Conservation (phyloP, 2,888 invertebrate species). For the Desoria tigrina region DNA sequence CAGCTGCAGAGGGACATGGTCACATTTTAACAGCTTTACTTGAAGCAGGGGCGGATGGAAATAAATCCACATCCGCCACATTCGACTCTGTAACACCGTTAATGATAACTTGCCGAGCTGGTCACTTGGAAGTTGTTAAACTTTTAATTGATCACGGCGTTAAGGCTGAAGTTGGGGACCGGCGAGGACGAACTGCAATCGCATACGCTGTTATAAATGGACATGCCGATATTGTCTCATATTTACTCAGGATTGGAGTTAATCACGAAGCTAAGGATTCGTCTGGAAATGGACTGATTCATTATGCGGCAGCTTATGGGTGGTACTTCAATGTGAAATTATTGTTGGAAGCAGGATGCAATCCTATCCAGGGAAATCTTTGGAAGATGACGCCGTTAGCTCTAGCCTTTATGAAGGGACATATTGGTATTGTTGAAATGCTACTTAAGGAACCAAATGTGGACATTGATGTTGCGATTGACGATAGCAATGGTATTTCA, state of each 20-base stretch:
- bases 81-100: slow-evolving; percentile 58
- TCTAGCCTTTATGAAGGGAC: slow-evolving; percentile 60
- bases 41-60: slow-evolving; percentile 57
- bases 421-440: slow-evolving; percentile 59
- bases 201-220: slow-evolving; percentile 62
- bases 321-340: slow-evolving; percentile 60
- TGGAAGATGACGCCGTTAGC: slow-evolving; percentile 61
- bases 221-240: slow-evolving; percentile 59
- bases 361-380: slow-evolving; percentile 57
- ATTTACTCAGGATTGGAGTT: slow-evolving; percentile 58
- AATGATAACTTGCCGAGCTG: slow-evolving; percentile 59
- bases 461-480: slow-evolving; percentile 49
- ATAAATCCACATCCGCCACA: slow-evolving; percentile 57
- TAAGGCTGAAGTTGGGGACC: slow-evolving; percentile 59
- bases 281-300: slow-evolving; percentile 60
- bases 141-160: slow-evolving; percentile 58
- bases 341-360: slow-evolving; percentile 58
- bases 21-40: slow-evolving; percentile 57
- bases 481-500: slow-evolving; percentile 43
- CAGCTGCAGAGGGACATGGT: slow-evolving; percentile 56
- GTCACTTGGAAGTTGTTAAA: slow-evolving; percentile 58
- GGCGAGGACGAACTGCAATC: slow-evolving; percentile 60
- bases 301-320: slow-evolving; percentile 63
- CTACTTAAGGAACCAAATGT: slow-evolving; percentile 58
- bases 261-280: slow-evolving; percentile 59